A percentile compares a stretch with the other conserved stretches of the same genome.
phyloP scores from a whole-genome alignment of 1,140 invertebrate genomes.

The Pantala flavescens region DNA sequence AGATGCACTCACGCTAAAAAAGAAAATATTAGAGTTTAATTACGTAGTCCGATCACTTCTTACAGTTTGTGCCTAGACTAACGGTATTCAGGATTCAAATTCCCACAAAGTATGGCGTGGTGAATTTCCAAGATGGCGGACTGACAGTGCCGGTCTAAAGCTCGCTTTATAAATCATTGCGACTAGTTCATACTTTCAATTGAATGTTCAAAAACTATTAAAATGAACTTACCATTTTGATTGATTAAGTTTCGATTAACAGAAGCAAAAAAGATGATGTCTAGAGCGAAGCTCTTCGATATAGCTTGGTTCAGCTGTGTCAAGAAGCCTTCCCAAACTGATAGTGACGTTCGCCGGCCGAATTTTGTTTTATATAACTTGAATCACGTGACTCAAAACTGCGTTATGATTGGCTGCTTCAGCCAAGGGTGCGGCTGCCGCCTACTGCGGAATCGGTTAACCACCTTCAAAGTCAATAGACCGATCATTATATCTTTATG shows the following conservation, averaged over 20 bases:
- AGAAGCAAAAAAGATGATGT: too few relatives aligned
- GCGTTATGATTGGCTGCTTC: not conserved
- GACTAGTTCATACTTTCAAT: too few relatives aligned
- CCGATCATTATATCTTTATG: too few relatives aligned
- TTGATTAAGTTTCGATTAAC: not conserved
- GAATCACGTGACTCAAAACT: not conserved
- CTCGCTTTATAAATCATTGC: too few relatives aligned
- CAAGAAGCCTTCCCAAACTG: not conserved
- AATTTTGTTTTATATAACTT: not conserved
- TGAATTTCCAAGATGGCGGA: too few relatives aligned
- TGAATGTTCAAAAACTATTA: too few relatives aligned
- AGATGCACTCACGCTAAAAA: conserved; percentile 68
- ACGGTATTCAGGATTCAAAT: too few relatives aligned
- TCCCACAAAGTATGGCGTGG: too few relatives aligned
- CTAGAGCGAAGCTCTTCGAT: not conserved
- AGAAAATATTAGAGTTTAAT: conserved; percentile 21
- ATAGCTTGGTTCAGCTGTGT: not conserved
- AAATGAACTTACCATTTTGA: not conserved
- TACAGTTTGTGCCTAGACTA: not conserved
- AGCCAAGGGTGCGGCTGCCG: not conserved
- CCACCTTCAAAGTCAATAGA: too few relatives aligned
- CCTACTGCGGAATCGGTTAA: not conserved
- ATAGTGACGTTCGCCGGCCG: not conserved
- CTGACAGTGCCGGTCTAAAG: too few relatives aligned
- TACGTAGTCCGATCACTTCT: conserved; percentile 8